Evolutionary conservation across 2,797 vertebrate species (phyloP).

Genomic region (Odontamblyopus rebecca): DNA sequence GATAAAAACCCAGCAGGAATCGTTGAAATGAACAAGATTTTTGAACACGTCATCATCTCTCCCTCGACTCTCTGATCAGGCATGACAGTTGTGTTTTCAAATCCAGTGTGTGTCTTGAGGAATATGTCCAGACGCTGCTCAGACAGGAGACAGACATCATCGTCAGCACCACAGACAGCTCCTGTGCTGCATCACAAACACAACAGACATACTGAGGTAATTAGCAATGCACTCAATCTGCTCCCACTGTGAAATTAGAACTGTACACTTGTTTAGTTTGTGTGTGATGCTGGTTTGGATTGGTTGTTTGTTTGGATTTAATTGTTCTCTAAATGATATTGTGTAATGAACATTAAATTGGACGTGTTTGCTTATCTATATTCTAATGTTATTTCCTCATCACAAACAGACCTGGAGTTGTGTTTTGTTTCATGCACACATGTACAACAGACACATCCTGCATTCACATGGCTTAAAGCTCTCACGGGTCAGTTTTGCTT

Average conservation of each 20-base stretch:
- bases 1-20: conserved; percentile 29
- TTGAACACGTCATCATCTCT: conserved; percentile 44
- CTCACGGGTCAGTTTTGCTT: too few relatives aligned
- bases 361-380: too few relatives aligned
- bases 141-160: conserved; percentile 58
- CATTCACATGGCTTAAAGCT: too few relatives aligned
- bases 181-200: conserved; percentile 3
- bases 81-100: conserved; percentile 46
- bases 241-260: background rate
- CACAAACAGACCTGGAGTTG: too few relatives aligned
- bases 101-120: conserved; percentile 28
- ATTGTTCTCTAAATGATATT: too few relatives aligned
- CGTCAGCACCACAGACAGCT: conserved; percentile 52
- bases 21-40: conserved; percentile 29
- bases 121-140: conserved; percentile 51
- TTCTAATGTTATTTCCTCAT: too few relatives aligned
- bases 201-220: conserved; percentile 41
- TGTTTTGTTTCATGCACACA: too few relatives aligned
- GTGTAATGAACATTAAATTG: too few relatives aligned
- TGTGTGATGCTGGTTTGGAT: too few relatives aligned
- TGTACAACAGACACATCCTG: too few relatives aligned
- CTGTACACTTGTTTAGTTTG: too few relatives aligned
- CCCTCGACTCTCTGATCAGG: conserved; percentile 24
- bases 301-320: too few relatives aligned
- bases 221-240: background rate